These are phyloP conservation scores for Actinopyga echinites DNA, from an alignment of 53 echinoderm and acorn worm genomes.

Conservation along the genomic window DNA sequence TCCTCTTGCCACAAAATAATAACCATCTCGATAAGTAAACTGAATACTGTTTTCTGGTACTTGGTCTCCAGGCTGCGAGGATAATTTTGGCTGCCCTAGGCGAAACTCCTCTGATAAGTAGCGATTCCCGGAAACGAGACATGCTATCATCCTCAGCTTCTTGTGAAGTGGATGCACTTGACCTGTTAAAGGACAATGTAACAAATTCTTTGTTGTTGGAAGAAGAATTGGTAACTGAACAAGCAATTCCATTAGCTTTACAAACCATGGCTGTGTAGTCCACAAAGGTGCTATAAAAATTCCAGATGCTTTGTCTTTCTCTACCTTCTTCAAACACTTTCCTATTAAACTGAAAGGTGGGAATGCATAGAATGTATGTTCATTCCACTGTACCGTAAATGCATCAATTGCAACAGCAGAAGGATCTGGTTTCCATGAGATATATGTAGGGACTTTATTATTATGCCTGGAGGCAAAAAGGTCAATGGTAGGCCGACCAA, in stretches of 20 bases:
- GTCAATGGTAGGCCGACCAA: neutral
- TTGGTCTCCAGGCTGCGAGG: slow-evolving; percentile 12
- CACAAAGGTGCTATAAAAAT: slow-evolving; percentile 1
- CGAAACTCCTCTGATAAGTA: neutral
- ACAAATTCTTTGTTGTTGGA: no score
- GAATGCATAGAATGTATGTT: neutral
- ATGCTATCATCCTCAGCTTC: slow-evolving; percentile 8
- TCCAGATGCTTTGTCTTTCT: neutral
- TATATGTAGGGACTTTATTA: neutral
- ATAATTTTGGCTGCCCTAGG: slow-evolving; percentile 2
- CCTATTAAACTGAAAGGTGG: no score
- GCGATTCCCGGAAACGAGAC: slow-evolving; percentile 1
- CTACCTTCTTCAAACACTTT: neutral
- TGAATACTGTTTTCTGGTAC: slow-evolving; percentile 10
- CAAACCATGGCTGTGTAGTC: slow-evolving; percentile 23
- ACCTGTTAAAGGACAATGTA: no score
- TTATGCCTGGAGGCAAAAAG: neutral
- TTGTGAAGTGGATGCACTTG: slow-evolving; percentile 7
- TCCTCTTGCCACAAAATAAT: slow-evolving; percentile 6
- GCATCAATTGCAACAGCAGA: neutral
- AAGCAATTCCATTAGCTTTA: slow-evolving; percentile 28
- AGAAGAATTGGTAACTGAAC: neutral
- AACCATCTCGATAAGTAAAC: slow-evolving; percentile 13
- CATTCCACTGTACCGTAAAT: neutral
- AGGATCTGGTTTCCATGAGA: neutral